Evolutionary conservation across 2,888 invertebrate species (phyloP).

Genomic region (Magallana nippona): DNA sequence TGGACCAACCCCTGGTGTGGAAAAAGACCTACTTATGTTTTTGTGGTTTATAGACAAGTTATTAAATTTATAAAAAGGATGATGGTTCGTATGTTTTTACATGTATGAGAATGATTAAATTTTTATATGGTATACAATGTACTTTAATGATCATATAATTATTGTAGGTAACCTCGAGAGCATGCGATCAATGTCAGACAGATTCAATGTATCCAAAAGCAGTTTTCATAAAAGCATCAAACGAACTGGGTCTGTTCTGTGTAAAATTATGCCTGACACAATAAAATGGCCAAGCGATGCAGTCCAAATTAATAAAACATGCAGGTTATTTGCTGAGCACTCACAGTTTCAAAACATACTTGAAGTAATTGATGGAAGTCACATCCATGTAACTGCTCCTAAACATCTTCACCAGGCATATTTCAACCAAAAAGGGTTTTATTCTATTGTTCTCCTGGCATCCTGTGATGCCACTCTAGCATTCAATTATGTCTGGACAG

Average conservation of each 20-base stretch:
- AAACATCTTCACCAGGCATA: neutral
- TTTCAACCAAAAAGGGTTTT: slow-evolving; percentile 41
- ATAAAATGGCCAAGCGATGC: neutral
- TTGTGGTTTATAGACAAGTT: no score
- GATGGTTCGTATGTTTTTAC: no score
- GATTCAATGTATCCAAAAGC: no score
- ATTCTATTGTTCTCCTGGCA: slow-evolving; percentile 42
- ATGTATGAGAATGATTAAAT: no score
- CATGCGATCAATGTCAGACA: no score
- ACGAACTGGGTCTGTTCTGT: neutral
- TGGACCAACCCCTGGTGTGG: no score
- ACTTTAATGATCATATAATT: no score
- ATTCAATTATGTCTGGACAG: slow-evolving; percentile 45
- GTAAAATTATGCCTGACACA: neutral
- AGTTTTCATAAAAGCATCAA: neutral
- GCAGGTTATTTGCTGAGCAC: neutral
- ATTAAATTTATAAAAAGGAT: no score
- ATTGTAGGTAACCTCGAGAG: no score
- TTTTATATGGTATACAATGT: neutral
- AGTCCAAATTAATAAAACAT: neutral
- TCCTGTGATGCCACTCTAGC: slow-evolving; percentile 37
- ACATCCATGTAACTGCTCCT: neutral
- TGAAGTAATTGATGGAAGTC: neutral
- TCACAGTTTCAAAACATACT: neutral
- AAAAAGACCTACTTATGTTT: no score